Base-by-base conservation (phyloP, 2,888 invertebrate genomes). In the Lamellibrachia columna region DNA sequence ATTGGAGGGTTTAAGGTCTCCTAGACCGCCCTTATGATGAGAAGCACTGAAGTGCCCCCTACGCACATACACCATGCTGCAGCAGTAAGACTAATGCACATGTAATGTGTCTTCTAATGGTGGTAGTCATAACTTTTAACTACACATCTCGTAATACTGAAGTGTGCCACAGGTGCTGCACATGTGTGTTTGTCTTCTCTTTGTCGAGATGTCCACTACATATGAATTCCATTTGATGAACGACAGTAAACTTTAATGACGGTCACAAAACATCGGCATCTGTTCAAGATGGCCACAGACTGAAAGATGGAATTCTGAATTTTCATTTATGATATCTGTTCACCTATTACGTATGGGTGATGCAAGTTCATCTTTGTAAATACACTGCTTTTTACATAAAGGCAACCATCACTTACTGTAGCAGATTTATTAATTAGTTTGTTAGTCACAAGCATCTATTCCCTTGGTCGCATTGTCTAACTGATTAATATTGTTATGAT, bases 81-180 rank as follows among this genome's bases (percentile, higher is more conserved):
- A 22, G 22, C 75, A 11, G 22, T 15, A 75, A 6, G 75, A 75
- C 75, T 75, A 75, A 75, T 75, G 75, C 6, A 15, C 75, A 75
- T 22, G n/a, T 75, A 75, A 75, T 58, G 0, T 75, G 75, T 75
- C 75, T 75, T 75, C n/a, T 75, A 75, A 75, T 75, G 75, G n/a
- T 22, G 75, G 15, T n/a, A 75, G 75, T 75, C 75, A 75, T 75
- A 75, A 75, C 75, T 75, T 60, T 75, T 75, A 75, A 75, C 75
- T 6, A 22, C 75, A 22, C 15, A 1, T 6, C 75, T 75, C 75
- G 22, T 75, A 75, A 75, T 22, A 75, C n/a, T n/a, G 6, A 22
- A 22, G 22, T n/a, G 15, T 15, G 75, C 22, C 75, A 75, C 75
- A 75, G 75, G n/a, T 75, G 75, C n/a, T 0, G 0, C 22, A 75